Evolutionary conservation across 2,113 vertebrate genomes (phyloP).

Genomic region (Eudorcas thomsonii): DNA sequence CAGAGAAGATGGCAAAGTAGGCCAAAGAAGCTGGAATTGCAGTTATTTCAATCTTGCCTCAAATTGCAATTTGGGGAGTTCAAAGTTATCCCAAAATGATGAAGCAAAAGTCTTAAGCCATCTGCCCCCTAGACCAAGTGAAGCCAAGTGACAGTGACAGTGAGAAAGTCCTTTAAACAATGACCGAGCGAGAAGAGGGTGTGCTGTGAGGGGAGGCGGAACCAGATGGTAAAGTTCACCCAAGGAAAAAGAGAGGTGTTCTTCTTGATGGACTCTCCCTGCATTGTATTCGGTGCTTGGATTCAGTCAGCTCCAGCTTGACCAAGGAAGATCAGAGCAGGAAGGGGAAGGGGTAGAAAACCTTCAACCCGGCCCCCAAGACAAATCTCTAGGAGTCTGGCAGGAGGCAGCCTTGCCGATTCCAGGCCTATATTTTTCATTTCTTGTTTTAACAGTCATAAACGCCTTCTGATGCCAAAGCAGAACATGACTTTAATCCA

Average conservation of each 20-base stretch:
- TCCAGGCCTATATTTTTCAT: slow-evolving; percentile 77
- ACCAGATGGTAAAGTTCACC: neutral
- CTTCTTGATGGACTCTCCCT: neutral
- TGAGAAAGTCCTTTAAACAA: neutral
- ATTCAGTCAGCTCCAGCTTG: neutral
- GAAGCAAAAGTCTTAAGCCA: neutral
- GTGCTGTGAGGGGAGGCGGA: neutral
- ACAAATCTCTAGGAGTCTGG: slow-evolving; percentile 63
- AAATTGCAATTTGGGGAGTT: slow-evolving; percentile 24
- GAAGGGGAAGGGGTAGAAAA: neutral
- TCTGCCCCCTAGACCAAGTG: neutral
- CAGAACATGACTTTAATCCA: slow-evolving; percentile 81
- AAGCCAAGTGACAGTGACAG: neutral
- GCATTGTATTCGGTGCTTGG: neutral
- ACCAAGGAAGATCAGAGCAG: neutral
- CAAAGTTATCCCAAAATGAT: neutral
- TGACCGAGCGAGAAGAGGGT: neutral
- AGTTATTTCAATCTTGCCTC: slow-evolving; percentile 38
- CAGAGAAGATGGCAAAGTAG: slow-evolving; percentile 2
- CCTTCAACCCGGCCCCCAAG: slow-evolving; percentile 45
- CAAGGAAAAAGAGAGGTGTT: neutral
- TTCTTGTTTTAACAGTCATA: slow-evolving; percentile 80
- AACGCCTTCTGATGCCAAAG: slow-evolving; percentile 79
- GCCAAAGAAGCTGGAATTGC: slow-evolving; percentile 34
- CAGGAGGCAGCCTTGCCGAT: slow-evolving; percentile 57